Conservation (phyloP, 2,888 invertebrate species). For the Heteropelma amictum region DNA sequence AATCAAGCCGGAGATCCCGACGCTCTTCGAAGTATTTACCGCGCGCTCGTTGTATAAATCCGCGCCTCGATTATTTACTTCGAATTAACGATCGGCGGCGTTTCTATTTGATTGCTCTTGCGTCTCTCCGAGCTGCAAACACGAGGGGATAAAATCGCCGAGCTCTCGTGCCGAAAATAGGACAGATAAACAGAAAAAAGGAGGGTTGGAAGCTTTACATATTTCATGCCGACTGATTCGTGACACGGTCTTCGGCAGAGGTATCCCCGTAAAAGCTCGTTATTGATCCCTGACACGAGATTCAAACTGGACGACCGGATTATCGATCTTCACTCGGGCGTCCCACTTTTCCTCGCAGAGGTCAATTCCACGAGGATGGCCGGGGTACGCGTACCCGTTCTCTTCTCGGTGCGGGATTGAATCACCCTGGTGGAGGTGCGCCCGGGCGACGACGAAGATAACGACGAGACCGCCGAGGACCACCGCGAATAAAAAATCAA, state of each 20-base stretch:
- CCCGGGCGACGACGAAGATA: too few species aligned
- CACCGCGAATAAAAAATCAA: too few species aligned
- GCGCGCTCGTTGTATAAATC: slow-evolving; percentile 53
- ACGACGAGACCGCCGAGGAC: too few species aligned
- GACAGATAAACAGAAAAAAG: not conserved
- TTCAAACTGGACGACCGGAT: slow-evolving; percentile 71
- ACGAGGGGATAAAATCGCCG: too few species aligned
- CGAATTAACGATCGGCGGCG: slow-evolving; percentile 36
- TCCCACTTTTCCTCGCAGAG: slow-evolving; percentile 72
- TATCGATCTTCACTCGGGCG: slow-evolving; percentile 69
- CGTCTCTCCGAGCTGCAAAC: not conserved
- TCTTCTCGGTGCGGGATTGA: not conserved
- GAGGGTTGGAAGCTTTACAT: not conserved
- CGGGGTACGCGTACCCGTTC: not conserved
- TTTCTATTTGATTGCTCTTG: not conserved
- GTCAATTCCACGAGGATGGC: slow-evolving; percentile 64
- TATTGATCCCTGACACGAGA: slow-evolving; percentile 68
- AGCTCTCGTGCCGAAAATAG: too few species aligned
- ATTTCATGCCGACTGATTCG: slow-evolving; percentile 14
- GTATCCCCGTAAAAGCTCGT: too few species aligned
- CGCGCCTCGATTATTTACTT: slow-evolving; percentile 51
- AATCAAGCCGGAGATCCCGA: slow-evolving; percentile 16
- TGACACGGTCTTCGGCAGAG: slow-evolving; percentile 20
- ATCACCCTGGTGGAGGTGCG: too few species aligned
- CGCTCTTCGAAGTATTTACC: slow-evolving; percentile 39